These are phyloP conservation scores for Streblospio benedicti DNA, from an alignment of 1,140 invertebrate genomes.

Conservation along the genomic window DNA sequence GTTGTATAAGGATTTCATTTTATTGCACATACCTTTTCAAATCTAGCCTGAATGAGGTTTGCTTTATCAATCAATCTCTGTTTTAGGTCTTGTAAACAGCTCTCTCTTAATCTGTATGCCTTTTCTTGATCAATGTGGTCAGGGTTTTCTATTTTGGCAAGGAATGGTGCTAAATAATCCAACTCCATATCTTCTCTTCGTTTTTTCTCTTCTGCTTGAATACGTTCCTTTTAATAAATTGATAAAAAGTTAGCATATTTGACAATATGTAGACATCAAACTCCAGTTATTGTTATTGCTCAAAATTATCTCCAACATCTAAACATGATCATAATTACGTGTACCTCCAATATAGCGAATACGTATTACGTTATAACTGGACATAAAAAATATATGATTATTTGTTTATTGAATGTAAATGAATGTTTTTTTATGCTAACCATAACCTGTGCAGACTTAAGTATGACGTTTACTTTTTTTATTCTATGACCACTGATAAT, in stretches of 20 bases:
- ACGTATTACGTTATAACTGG: too few relatives aligned
- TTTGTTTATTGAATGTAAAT: too few relatives aligned
- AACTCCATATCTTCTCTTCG: slow-evolving; percentile 46
- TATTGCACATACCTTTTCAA: slow-evolving; percentile 47
- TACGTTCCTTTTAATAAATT: slow-evolving; percentile 31
- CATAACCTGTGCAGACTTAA: too few relatives aligned
- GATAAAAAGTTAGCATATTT: neutral
- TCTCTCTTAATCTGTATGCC: slow-evolving; percentile 41
- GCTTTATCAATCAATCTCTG: slow-evolving; percentile 46
- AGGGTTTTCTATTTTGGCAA: slow-evolving; percentile 42
- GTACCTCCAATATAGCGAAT: too few relatives aligned
- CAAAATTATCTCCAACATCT: neutral
- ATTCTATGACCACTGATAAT: too few relatives aligned
- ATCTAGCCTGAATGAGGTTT: slow-evolving; percentile 47
- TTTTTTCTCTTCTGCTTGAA: slow-evolving; percentile 40
- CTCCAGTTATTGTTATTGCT: too few relatives aligned
- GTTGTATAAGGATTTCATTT: too few relatives aligned
- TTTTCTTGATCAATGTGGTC: slow-evolving; percentile 35
- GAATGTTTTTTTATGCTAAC: too few relatives aligned
- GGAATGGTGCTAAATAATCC: slow-evolving; percentile 47
- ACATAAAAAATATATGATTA: too few relatives aligned
- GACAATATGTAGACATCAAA: neutral
- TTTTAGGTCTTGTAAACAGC: slow-evolving; percentile 45
- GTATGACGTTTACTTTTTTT: too few relatives aligned
- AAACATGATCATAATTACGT: neutral